Conservation (phyloP, 2,888 invertebrate species). For the Hyalella azteca region DNA sequence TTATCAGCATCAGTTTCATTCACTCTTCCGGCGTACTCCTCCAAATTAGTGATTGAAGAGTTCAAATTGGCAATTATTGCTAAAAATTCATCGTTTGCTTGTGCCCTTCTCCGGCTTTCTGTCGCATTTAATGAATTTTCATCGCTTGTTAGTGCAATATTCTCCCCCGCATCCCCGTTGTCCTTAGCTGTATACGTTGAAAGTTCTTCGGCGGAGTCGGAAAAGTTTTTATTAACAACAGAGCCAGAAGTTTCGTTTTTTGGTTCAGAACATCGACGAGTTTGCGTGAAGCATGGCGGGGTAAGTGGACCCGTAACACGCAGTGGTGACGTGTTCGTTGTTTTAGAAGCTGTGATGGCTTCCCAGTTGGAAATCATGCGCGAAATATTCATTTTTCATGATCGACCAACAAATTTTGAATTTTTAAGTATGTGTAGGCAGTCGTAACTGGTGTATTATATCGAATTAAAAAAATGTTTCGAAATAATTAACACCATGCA, state of each 20-base stretch:
- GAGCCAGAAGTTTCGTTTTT: too few species aligned
- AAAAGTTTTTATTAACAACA: neutral
- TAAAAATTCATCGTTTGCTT: neutral
- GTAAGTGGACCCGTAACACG: neutral
- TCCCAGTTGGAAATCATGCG: slow-evolving; percentile 28
- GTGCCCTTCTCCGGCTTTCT: too few species aligned
- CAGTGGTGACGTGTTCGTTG: neutral
- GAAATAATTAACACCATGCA: neutral
- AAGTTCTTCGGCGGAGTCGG: neutral
- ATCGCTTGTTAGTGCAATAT: too few species aligned
- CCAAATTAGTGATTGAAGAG: neutral
- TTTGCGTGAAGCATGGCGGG: neutral
- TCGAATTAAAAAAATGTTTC: neutral
- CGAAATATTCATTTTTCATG: neutral
- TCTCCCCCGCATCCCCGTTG: too few species aligned
- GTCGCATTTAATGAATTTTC: too few species aligned
- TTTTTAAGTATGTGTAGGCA: neutral
- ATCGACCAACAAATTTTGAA: too few species aligned
- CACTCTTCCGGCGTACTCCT: neutral
- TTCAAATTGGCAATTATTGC: neutral
- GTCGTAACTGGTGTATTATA: neutral
- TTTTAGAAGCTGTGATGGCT: neutral
- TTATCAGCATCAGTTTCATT: neutral
- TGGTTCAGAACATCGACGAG: neutral
- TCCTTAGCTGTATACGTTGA: neutral